Conservation (phyloP, 2,888 invertebrate genomes). For the Pristionchus exspectatus region DNA sequence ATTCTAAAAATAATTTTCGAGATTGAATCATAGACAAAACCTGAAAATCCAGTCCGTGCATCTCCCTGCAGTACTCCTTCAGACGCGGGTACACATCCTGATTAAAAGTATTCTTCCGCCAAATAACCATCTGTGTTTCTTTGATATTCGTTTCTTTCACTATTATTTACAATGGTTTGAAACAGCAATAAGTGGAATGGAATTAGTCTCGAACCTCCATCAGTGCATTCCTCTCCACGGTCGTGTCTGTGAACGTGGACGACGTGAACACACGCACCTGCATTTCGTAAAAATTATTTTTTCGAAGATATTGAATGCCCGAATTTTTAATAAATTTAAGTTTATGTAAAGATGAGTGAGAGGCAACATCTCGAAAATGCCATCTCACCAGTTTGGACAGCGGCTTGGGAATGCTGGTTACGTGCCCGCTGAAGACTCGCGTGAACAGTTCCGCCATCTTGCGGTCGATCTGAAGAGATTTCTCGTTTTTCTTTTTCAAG, state of each 20-base stretch:
- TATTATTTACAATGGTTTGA: background rate
- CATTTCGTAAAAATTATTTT: background rate
- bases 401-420: constrained; percentile 51
- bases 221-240: constrained; percentile 95
- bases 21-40: constrained; percentile 81
- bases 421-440: constrained; percentile 41
- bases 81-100: constrained; percentile 91
- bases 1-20: background rate
- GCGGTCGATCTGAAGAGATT: constrained; percentile 16
- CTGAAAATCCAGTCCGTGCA: constrained; percentile 97
- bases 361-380: background rate
- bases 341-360: too few species aligned
- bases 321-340: too few species aligned
- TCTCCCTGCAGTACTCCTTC: constrained; percentile 96
- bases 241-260: constrained; percentile 98
- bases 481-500: background rate
- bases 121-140: background rate
- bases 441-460: constrained; percentile 41
- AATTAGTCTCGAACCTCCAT: constrained; percentile 87
- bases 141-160: too few species aligned
- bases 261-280: constrained; percentile 89
- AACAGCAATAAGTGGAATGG: background rate
- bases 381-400: constrained; percentile 18
- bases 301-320: too few species aligned
- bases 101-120: background rate